phyloP scores from a whole-genome alignment of 1,140 invertebrate species.

The Drosophila nikananu region DNA sequence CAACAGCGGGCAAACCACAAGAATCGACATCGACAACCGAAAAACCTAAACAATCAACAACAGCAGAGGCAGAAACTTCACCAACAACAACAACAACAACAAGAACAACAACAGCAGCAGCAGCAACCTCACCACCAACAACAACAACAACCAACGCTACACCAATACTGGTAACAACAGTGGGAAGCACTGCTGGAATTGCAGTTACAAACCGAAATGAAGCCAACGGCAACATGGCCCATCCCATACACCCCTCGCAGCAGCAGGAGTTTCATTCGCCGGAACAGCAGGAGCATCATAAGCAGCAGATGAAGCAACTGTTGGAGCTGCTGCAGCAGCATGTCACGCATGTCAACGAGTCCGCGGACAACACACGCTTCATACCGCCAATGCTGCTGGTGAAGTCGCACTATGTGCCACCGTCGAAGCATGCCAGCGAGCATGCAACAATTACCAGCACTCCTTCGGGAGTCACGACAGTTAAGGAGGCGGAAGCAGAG shows the following conservation, averaged over 20 bases:
- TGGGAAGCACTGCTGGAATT: constrained; percentile 3
- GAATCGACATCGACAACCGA: constrained; percentile 5
- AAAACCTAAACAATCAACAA: not conserved
- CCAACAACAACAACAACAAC: constrained; percentile 1
- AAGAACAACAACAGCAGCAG: not conserved
- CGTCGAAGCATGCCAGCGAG: constrained; percentile 52
- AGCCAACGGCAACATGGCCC: constrained; percentile 13
- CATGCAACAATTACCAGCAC: constrained; percentile 34
- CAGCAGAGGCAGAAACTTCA: not conserved
- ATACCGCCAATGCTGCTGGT: constrained; percentile 85
- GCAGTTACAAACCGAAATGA: not conserved
- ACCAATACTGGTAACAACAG: constrained; percentile 4
- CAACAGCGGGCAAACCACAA: not conserved
- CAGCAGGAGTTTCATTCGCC: constrained; percentile 21
- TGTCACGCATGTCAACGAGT: constrained; percentile 70
- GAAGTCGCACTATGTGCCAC: constrained; percentile 82
- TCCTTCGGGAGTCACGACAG: constrained; percentile 4
- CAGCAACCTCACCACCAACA: constrained; percentile 3
- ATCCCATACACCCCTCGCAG: constrained; percentile 39
- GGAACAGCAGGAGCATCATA: constrained; percentile 20
- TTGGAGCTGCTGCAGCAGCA: constrained; percentile 34
- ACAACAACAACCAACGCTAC: constrained; percentile 22
- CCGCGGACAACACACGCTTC: constrained; percentile 80
- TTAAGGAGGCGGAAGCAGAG: constrained; percentile 17
- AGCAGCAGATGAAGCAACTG: constrained; percentile 28